phyloP scores from a whole-genome alignment of 2,888 invertebrate species.

The Pristionchus mayeri region DNA sequence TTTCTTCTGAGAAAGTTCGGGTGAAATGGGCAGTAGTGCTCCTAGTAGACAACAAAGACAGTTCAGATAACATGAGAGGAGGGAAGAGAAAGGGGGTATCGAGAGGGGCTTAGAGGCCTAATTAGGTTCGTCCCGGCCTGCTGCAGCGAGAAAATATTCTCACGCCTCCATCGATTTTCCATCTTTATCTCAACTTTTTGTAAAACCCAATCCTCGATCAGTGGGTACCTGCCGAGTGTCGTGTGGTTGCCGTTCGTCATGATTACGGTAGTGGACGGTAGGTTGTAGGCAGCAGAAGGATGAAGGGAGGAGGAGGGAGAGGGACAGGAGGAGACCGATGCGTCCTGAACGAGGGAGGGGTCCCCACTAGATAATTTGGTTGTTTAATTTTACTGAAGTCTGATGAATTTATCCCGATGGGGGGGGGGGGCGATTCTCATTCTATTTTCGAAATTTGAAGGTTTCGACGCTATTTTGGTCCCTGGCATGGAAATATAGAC shows the following conservation, averaged over 20 bases:
- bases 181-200: background rate
- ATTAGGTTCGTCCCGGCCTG: slow-evolving; percentile 39
- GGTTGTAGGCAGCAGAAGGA: background rate
- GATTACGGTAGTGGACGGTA: slow-evolving; percentile 44
- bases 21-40: no score
- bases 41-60: slow-evolving; percentile 27
- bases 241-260: slow-evolving; percentile 38
- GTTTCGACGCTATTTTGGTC: no score
- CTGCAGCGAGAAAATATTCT: background rate
- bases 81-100: background rate
- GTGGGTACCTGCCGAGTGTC: background rate
- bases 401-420: background rate
- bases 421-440: background rate
- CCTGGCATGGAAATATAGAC: no score
- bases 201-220: background rate
- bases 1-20: no score
- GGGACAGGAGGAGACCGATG: slow-evolving; percentile 33
- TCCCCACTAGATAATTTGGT: background rate
- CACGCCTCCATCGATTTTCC: slow-evolving; percentile 26
- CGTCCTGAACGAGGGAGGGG: slow-evolving; percentile 47
- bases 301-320: slow-evolving; percentile 42
- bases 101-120: slow-evolving; percentile 27
- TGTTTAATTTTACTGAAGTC: background rate
- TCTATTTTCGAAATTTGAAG: background rate
- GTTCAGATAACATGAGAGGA: slow-evolving; percentile 37